Evolutionary conservation across 2,888 invertebrate species (phyloP).

Genomic region (Troides aeacus): DNA sequence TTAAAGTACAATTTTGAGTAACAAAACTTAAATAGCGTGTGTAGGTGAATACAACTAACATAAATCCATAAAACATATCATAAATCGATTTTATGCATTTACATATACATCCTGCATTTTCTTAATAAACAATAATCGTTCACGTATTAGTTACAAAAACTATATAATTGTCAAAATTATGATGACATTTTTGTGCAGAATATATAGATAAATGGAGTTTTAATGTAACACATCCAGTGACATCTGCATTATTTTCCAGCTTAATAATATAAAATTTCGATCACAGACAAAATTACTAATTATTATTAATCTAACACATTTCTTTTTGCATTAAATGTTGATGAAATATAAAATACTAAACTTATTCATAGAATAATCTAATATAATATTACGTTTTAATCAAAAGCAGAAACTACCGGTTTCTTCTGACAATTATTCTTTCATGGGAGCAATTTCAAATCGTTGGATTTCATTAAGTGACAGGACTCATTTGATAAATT

Average conservation of each 20-base stretch:
- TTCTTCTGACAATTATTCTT: slow-evolving; percentile 62
- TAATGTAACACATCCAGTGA: slow-evolving; percentile 33
- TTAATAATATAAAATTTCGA: slow-evolving; percentile 77
- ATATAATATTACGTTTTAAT: slow-evolving; percentile 64
- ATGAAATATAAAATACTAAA: slow-evolving; percentile 74
- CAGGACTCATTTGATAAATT: slow-evolving; percentile 5
- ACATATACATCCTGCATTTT: slow-evolving; percentile 32
- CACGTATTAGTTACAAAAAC: neutral
- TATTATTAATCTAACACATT: slow-evolving; percentile 57
- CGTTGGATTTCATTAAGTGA: slow-evolving; percentile 21
- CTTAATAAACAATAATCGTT: neutral
- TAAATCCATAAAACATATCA: slow-evolving; percentile 22
- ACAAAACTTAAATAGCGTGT: slow-evolving; percentile 42
- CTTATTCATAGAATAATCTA: slow-evolving; percentile 67
- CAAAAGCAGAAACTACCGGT: slow-evolving; percentile 72
- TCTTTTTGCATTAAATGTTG: slow-evolving; percentile 61
- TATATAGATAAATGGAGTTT: slow-evolving; percentile 33
- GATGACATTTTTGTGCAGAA: slow-evolving; percentile 26
- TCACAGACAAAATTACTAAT: slow-evolving; percentile 78
- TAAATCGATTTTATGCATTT: slow-evolving; percentile 12
- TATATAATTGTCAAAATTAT: neutral
- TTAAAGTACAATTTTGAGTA: slow-evolving; percentile 57
- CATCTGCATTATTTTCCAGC: slow-evolving; percentile 66
- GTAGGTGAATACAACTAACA: slow-evolving; percentile 31
- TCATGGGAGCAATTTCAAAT: slow-evolving; percentile 60